A percentile compares a stretch with the other conserved stretches of the same genome.
These are phyloP conservation scores for Diarsia brunnea DNA, from an alignment of 2,888 invertebrate genomes.

Conservation along the genomic window DNA sequence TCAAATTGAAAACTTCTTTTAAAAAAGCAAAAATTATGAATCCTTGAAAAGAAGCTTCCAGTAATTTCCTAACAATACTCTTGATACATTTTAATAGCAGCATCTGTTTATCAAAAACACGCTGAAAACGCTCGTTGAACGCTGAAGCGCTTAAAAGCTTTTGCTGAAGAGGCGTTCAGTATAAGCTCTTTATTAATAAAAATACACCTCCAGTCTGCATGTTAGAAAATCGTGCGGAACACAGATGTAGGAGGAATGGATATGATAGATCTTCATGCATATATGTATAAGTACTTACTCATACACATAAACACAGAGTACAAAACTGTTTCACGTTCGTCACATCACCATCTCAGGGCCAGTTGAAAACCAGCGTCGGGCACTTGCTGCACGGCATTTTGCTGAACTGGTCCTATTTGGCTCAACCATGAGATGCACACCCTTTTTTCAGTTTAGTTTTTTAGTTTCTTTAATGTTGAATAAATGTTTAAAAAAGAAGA, in stretches of 20 bases:
- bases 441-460: no score
- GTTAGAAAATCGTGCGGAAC: slow-evolving; percentile 66
- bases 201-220: slow-evolving; percentile 81
- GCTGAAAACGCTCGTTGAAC: slow-evolving; percentile 66
- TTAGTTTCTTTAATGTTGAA: no score
- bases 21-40: not conserved
- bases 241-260: slow-evolving; percentile 57
- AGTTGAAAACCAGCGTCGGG: no score
- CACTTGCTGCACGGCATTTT: no score
- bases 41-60: not conserved
- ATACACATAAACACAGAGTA: no score
- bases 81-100: slow-evolving; percentile 47
- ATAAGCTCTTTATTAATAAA: slow-evolving; percentile 87
- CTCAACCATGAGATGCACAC: no score
- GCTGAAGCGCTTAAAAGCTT: slow-evolving; percentile 78
- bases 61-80: slow-evolving; percentile 38
- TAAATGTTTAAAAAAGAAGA: no score
- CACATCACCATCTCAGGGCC: no score
- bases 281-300: no score
- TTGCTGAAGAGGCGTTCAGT: slow-evolving; percentile 72
- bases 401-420: no score
- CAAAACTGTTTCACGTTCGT: no score
- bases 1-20: not conserved
- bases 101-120: slow-evolving; percentile 65
- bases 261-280: slow-evolving; percentile 11